Conservation (phyloP, 2,113 vertebrate species). For the Pantherophis guttatus region DNA sequence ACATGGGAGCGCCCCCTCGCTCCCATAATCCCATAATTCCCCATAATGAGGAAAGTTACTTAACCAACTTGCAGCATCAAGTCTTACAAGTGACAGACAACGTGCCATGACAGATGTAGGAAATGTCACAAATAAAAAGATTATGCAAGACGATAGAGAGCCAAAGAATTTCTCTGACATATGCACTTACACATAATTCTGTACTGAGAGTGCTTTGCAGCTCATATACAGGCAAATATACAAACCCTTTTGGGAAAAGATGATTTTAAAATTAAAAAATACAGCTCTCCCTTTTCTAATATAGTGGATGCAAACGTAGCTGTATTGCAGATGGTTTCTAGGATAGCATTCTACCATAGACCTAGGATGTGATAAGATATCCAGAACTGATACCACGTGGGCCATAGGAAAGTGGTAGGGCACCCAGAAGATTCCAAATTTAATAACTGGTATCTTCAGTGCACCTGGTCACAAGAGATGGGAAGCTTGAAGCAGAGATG, state of each 20-base stretch:
- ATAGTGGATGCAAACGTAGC: background rate
- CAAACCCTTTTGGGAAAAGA: background rate
- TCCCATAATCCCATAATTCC: too few relatives aligned
- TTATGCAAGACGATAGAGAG: slow-evolving; percentile 31
- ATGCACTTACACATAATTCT: background rate
- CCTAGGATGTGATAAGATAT: background rate
- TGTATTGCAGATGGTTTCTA: background rate
- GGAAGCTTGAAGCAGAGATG: background rate
- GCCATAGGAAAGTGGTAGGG: background rate
- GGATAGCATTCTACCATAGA: background rate
- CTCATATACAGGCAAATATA: slow-evolving; percentile 9
- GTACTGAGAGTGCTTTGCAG: slow-evolving; percentile 6
- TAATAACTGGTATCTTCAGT: background rate
- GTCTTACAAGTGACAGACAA: slow-evolving; percentile 29
- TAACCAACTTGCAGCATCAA: slow-evolving; percentile 9
- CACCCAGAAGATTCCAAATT: background rate
- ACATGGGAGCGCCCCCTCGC: too few relatives aligned
- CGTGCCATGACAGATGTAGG: slow-evolving; percentile 17
- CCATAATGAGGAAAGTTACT: background rate
- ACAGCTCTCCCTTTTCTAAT: background rate
- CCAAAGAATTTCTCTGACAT: slow-evolving; percentile 9
- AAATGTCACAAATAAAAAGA: slow-evolving; percentile 34
- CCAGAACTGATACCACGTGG: background rate
- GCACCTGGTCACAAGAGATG: background rate
- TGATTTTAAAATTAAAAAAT: background rate